These are phyloP conservation scores for Drosophila borborema DNA, from an alignment of 2,888 invertebrate genomes.

Conservation along the genomic window DNA sequence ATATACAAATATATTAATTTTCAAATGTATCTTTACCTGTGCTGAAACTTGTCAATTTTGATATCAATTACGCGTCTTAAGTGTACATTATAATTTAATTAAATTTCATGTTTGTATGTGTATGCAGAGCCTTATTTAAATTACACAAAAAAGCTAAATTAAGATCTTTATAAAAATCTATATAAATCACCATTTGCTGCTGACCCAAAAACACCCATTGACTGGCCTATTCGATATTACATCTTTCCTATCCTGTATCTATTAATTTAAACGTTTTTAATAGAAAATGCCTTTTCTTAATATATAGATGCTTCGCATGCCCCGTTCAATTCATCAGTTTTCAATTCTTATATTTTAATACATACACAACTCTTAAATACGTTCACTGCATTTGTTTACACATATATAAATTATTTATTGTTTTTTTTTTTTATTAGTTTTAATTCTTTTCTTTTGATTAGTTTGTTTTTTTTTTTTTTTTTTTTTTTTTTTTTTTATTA, in stretches of 20 bases:
- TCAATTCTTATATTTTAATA: slow-evolving; percentile 43
- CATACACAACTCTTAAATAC: slow-evolving; percentile 67
- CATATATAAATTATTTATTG: slow-evolving; percentile 33
- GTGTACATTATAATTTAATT: slow-evolving; percentile 51
- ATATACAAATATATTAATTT: slow-evolving; percentile 54
- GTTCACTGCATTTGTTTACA: slow-evolving; percentile 34
- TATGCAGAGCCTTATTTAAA: slow-evolving; percentile 57
- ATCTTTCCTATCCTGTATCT: slow-evolving; percentile 27
- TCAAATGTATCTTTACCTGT: slow-evolving; percentile 71
- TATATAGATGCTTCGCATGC: slow-evolving; percentile 74
- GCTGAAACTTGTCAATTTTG: slow-evolving; percentile 76
- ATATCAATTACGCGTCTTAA: slow-evolving; percentile 73
- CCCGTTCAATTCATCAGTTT: slow-evolving; percentile 39
- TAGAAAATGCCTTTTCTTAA: slow-evolving; percentile 68
- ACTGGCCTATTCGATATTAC: slow-evolving; percentile 4
- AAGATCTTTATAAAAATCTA: slow-evolving; percentile 66
- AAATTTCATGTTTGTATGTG: slow-evolving; percentile 28
- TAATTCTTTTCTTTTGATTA: slow-evolving; percentile 4
- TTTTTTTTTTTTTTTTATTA: slow-evolving; percentile 46
- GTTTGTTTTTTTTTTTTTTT: slow-evolving; percentile 15
- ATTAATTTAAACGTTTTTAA: slow-evolving; percentile 41
- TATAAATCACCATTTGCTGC: slow-evolving; percentile 75
- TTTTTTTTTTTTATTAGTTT: slow-evolving; percentile 1
- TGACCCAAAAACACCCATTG: slow-evolving; percentile 44
- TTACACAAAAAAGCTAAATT: slow-evolving; percentile 60